Base-by-base conservation (phyloP, 2,888 invertebrate species). In the Phaedon cochleariae region DNA sequence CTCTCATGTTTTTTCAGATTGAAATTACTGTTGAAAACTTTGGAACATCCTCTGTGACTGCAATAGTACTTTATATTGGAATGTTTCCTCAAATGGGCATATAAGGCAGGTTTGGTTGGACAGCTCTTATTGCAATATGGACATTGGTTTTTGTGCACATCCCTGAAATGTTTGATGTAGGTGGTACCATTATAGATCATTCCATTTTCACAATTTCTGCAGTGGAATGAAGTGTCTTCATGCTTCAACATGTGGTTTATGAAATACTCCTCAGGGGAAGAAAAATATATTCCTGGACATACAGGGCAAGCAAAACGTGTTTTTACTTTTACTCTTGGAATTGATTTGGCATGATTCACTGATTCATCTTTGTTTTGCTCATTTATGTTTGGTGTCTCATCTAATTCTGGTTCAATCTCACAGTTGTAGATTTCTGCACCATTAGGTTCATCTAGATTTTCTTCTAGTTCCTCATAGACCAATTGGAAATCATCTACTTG, bases 81-180 rank as follows among this genome's bases (percentile, higher is more conserved):
- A 62, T 76, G 76, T 0, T 29, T 53, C 31, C 72, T 71, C 57
- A 70, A 67, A 22, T 71, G 71, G 18, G 67, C 57, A 12, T 60
- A 54, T 9, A 62, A 46, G 10, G 59, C 68, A 17, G 69, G 65
- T 21, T 62, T 64, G 15, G 62, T 67, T 15, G 62, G 53, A 34
- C 74, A 75, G 21, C 69, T 70, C 52, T 68, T 72, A 2, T 65
- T 45, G 48, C 77, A 77, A 37, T 71, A 65, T 9, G 69, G 68
- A 52, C 76, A 76, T 20, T 68, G 70, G 21, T 64, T 70, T 48
- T 67, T 48, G 34, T 74, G 72, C 1, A 53, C 22, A 18, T 46
- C 55, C 51, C 61, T 59, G 37, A 66, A 73, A 58, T 74, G 74
- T 15, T 66, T 58, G 18, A 69, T n/a, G 51, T 65, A 73, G 12